Base-by-base conservation (phyloP, 2,888 invertebrate species). In the Anaspis maculata region DNA sequence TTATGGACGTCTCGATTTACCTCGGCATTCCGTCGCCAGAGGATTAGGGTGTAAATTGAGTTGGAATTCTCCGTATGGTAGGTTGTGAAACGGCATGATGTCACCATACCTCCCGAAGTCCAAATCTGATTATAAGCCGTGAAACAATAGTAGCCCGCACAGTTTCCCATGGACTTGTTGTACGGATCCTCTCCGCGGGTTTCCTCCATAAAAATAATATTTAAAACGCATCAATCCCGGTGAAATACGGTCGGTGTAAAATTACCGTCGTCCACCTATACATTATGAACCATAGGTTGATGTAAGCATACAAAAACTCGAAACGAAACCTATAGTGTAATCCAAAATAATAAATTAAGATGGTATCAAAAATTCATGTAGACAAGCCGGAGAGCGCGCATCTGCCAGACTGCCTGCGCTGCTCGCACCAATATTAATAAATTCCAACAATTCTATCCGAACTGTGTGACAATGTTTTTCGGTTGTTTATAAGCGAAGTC, bases 401-500 rank as follows among this genome's bases (percentile, higher is more conserved):
- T n/a, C 32, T 29, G 29, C 33, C 23, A 34, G 30, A 45, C 46
- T 44, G 42, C 45, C 46, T 42, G 50, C 50, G 41, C 46, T 42
- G 45, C 40, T 43, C 28, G 27, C 26, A 34, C 48, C 47, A 44
- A 52, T 52, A 54, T 52, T 52, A 52, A 52, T 54, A 54, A 54
- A 54, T 54, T 49, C 46, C 42, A 40, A 44, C 47, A 49, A 47
- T 52, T 52, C 50, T 49, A 52, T 52, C 49, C 49, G 41, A 37
- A 43, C 43, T 48, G 46, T 45, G 50, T 49, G 51, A 54, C 56
- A 52, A 46, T 47, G 51, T 51, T 49, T 51, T 51, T 46, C 38
- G 42, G 51, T 56, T 51, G 47, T 56, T 54, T 56, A 56, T 53
- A 54, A 49, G 37, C 42, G 49, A 37, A 45, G 44, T 46, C 51